Evolutionary conservation across 2,888 invertebrate species (phyloP).

Genomic region (Eugnorisma glareosa): DNA sequence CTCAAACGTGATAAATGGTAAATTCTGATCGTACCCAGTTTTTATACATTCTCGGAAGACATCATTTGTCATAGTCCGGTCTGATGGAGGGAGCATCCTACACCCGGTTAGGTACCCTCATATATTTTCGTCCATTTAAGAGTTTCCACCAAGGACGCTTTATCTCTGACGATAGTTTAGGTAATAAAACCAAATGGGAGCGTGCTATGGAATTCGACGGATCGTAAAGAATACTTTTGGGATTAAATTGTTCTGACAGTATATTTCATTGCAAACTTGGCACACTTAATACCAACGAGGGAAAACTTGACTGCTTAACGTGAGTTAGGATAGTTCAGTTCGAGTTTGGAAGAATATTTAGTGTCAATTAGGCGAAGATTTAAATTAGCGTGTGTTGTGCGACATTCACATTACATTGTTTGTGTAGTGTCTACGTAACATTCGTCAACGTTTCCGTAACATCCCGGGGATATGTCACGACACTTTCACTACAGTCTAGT

Average conservation of each 20-base stretch:
- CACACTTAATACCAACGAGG: constrained; percentile 38
- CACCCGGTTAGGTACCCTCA: constrained; percentile 54
- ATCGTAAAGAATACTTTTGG: constrained; percentile 48
- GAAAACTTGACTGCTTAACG: constrained; percentile 26
- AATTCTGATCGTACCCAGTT: constrained; percentile 65
- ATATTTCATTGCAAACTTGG: constrained; percentile 53
- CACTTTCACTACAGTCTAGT: constrained; percentile 73
- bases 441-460: constrained; percentile 32
- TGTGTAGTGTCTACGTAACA: constrained; percentile 32
- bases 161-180: constrained; percentile 50
- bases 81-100: constrained; percentile 58
- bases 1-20: constrained; percentile 70
- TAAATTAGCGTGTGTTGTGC: constrained; percentile 37
- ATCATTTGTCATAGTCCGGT: constrained; percentile 76
- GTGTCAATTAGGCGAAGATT: constrained; percentile 29
- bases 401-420: constrained; percentile 38
- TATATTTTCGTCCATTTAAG: constrained; percentile 61
- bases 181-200: constrained; percentile 57
- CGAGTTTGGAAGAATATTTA: constrained; percentile 15
- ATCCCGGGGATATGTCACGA: constrained; percentile 62
- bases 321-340: constrained; percentile 16
- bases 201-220: constrained; percentile 42
- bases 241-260: constrained; percentile 54
- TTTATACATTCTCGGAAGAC: constrained; percentile 72
- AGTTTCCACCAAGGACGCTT: constrained; percentile 42